These are phyloP conservation scores for Mesocentrotus franciscanus DNA, from an alignment of 53 echinoderm and acorn worm species.

Conservation along the genomic window DNA sequence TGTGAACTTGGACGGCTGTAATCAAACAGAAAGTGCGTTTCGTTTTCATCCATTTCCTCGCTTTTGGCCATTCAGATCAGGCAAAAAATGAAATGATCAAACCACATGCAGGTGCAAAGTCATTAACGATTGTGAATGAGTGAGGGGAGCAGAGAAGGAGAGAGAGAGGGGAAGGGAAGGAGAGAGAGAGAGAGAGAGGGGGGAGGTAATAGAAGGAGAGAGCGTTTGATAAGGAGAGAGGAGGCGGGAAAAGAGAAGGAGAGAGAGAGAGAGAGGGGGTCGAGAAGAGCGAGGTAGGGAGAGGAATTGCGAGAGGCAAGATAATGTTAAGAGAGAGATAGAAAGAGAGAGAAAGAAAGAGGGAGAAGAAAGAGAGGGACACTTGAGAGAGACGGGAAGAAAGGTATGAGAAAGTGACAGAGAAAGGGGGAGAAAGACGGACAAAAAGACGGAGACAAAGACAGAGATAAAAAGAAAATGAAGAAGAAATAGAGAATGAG, in stretches of 20 bases:
- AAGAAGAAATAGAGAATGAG: neutral
- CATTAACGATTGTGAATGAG: conserved; percentile 6
- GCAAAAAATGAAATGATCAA: neutral
- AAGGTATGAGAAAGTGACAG: neutral
- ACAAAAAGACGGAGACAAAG: neutral
- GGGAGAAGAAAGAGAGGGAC: neutral
- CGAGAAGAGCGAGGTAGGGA: neutral
- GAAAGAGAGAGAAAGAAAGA: neutral
- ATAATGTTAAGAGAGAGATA: neutral
- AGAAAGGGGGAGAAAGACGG: neutral
- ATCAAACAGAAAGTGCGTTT: neutral
- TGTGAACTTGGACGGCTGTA: neutral
- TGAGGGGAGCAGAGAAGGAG: neutral
- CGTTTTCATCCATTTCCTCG: conserved; percentile 6
- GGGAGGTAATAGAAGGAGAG: neutral
- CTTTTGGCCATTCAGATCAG: neutral
- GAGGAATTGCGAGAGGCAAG: neutral
- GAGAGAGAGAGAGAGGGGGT: neutral
- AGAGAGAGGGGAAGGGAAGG: neutral
- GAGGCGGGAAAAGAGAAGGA: neutral
- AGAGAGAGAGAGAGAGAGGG: neutral
- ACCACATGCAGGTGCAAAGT: conserved; percentile 33
- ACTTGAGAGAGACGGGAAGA: neutral
- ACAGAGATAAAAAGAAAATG: neutral
- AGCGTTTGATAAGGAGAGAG: neutral